Evolutionary conservation across 2,113 vertebrate genomes (phyloP), one percentile per base, ranked within the genome.

Genomic region (Acrocephalus kingi): DNA sequence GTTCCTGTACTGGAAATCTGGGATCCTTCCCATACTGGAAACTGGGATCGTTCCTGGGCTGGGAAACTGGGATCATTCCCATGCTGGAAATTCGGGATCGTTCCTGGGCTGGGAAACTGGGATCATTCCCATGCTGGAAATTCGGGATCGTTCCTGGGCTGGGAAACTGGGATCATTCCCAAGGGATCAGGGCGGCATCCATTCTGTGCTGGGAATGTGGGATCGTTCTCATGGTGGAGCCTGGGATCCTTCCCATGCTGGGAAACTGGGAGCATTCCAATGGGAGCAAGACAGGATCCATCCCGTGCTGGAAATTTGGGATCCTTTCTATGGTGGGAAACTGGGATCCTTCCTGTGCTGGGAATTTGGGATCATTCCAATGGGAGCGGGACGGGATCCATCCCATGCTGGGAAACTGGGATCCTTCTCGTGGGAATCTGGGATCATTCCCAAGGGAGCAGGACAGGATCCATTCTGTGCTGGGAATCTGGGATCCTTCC

Each of bases 31-130:
- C 37, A 39, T 39, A 39, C 37, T 39, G 37, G 37, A 39, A 39
- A 39, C 37, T 39, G 37, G 37, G 37, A 39, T 39, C 37, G 11
- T 39, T 39, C 37, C 37, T 35, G 35, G 35, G 37, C 37, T 39
- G 37, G 37, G 8, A 15, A 13, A 2, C 21, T 1, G 5, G 51
- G 20, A 46, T 41, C 7, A 1, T n/a, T 35, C 35, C 43, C 3
- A 0, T 1, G 1, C 11, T 6, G 6, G 31, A 4, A 30, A 16
- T 1, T 9, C 1, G 7, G 61, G 25, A 14, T 15, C 25, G 6
- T 64, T 41, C 35, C 25, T 7, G 0, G 3, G 21, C 7, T 4
- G 37, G 37, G 6, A 18, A 54, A 4, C 16, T 11, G 16, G 51
- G 51, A 30, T 30, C 7, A 5, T 28, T 66, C 11, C 27, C 15